A percentile compares a stretch with the other conserved stretches of the same genome.
Evolutionary conservation across 2,888 invertebrate genomes (phyloP).

Genomic region (Cheilosia scutellata): DNA sequence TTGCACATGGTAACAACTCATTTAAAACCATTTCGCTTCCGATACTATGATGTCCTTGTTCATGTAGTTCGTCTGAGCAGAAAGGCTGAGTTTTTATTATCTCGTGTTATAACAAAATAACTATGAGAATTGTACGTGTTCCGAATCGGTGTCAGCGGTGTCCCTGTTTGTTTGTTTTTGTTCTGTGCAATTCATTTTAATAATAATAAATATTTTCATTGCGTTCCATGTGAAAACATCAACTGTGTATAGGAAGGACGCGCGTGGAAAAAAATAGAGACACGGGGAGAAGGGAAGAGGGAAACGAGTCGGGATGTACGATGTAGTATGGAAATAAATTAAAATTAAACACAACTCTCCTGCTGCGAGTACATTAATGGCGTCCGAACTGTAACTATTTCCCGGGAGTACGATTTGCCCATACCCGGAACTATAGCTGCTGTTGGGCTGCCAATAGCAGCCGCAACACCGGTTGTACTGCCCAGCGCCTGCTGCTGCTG

Average conservation of each 20-base stretch:
- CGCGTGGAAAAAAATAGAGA: slow-evolving; percentile 16
- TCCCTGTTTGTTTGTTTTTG: slow-evolving; percentile 11
- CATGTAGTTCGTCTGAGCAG: slow-evolving; percentile 8
- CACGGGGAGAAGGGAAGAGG: neutral
- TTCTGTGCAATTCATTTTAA: slow-evolving; percentile 58
- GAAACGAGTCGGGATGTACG: neutral
- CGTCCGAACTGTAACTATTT: slow-evolving; percentile 88
- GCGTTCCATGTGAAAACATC: slow-evolving; percentile 49
- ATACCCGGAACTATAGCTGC: slow-evolving; percentile 82
- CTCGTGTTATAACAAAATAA: slow-evolving; percentile 34
- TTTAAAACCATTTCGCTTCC: slow-evolving; percentile 36
- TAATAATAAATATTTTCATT: slow-evolving; percentile 69
- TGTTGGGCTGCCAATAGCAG: slow-evolving; percentile 82
- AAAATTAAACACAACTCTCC: slow-evolving; percentile 88
- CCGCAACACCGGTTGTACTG: slow-evolving; percentile 77
- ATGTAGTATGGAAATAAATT: slow-evolving; percentile 63
- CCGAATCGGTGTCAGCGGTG: slow-evolving; percentile 35
- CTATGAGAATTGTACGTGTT: slow-evolving; percentile 37
- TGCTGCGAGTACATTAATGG: slow-evolving; percentile 88
- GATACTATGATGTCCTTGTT: slow-evolving; percentile 36
- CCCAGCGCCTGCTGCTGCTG: slow-evolving; percentile 77
- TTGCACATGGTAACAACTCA: slow-evolving; percentile 34
- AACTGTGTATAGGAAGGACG: slow-evolving; percentile 35
- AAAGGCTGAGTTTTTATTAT: slow-evolving; percentile 3
- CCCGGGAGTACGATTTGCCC: slow-evolving; percentile 85